Base-by-base conservation (phyloP, 2,888 invertebrate species). In the Anaspis maculata region DNA sequence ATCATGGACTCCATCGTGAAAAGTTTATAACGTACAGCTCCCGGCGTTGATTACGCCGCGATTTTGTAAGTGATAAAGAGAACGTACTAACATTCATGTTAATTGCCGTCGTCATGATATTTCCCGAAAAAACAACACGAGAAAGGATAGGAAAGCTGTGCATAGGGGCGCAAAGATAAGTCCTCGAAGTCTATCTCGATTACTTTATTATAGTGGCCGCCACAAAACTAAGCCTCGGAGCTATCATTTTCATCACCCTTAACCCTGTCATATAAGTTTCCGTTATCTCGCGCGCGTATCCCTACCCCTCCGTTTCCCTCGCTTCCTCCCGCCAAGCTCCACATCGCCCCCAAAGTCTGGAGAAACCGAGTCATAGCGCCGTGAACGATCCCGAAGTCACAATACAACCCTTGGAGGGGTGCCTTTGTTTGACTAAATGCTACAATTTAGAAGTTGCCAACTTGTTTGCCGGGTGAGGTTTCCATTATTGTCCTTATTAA, bases 211-310 rank as follows among this genome's bases (percentile, higher is more conserved):
- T 54, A 49, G 52, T 53, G 50, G 54, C 51, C 54, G 49, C 52
- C 55, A 53, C 52, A 57, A 56, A 57, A 58, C 57, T 58, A 54
- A 57, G 55, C 57, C 53, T 49, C 46, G 42, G 36, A 54, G 61
- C 62, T 62, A 64, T 64, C 64, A 61, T 63, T 64, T 63, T 64
- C 63, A 61, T 61, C 64, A 64, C 64, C 63, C 64, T 64, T 62
- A 63, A 64, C 64, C 66, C 64, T 63, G 65, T 64, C 64, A 64
- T 66, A 66, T 64, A 66, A 65, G 65, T 66, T 64, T 62, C 57
- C 61, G 60, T 62, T 62, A 62, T 62, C 62, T 62, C 37, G 45
- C 34, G 43, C 33, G 46, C 49, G 46, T 41, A 36, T 35, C 39
- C 31, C 36, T 30, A 38, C 42, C 41, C 34, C 37, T 19, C 41